A percentile compares a stretch with the other conserved stretches of the same genome.
Conservation (phyloP, 92 coral and sea anemone genomes). For the Porites divaricata region DNA sequence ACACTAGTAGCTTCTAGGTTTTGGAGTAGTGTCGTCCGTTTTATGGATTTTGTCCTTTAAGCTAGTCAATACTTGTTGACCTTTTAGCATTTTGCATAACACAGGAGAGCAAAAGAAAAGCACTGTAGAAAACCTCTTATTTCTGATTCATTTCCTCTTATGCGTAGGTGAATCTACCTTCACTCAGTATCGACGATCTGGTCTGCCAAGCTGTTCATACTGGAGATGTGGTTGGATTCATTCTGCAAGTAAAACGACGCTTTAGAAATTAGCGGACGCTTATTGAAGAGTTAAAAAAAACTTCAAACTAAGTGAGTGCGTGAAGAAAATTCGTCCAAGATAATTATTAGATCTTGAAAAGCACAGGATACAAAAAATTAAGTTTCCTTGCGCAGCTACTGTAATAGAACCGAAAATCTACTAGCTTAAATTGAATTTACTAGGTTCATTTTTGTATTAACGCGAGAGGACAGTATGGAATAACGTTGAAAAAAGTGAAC, state of each 20-base stretch:
- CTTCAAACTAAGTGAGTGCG: constrained; percentile 78
- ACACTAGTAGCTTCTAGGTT: too few species aligned
- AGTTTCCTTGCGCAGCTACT: too few species aligned
- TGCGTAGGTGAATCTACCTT: constrained; percentile 63
- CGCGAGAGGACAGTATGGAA: too few species aligned
- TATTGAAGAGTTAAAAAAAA: constrained; percentile 57
- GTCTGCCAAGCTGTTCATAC: constrained; percentile 47
- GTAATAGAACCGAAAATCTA: too few species aligned
- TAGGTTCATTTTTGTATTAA: too few species aligned
- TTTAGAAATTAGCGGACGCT: constrained; percentile 59
- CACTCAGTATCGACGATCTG: constrained; percentile 65
- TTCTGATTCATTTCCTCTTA: not conserved
- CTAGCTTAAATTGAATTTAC: too few species aligned
- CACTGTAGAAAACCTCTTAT: not conserved
- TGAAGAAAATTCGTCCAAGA: not conserved
- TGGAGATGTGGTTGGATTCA: constrained; percentile 48
- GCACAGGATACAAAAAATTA: not conserved
- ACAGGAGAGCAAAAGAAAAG: not conserved
- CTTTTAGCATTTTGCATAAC: too few species aligned
- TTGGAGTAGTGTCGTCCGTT: too few species aligned
- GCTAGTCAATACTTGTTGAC: too few species aligned
- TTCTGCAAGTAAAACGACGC: constrained; percentile 66
- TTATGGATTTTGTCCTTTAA: too few species aligned
- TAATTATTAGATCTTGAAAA: too few species aligned
- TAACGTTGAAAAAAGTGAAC: too few species aligned